Conservation (phyloP, 2,888 invertebrate species). For the Drosophila falleni region DNA sequence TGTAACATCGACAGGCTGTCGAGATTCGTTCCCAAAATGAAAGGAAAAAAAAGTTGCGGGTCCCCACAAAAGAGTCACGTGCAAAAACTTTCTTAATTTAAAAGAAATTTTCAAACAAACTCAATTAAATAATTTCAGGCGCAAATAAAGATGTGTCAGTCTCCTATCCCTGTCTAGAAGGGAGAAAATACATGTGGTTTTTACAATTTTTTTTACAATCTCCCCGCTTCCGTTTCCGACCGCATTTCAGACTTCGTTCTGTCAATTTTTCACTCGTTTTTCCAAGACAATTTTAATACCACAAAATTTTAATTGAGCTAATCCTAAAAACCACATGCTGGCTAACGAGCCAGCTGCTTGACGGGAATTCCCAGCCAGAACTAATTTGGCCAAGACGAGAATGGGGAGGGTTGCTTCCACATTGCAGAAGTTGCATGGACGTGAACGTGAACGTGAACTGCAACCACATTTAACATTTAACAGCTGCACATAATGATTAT, state of each 20-base stretch:
- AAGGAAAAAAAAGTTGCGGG: constrained; percentile 42
- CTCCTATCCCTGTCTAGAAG: background rate
- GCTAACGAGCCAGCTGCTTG: constrained; percentile 74
- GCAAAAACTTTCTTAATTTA: constrained; percentile 79
- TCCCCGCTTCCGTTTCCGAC: background rate
- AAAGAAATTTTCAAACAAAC: constrained; percentile 81
- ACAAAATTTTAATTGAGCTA: constrained; percentile 80
- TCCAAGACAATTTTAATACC: constrained; percentile 69
- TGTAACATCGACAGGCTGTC: constrained; percentile 15
- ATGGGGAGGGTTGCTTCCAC: constrained; percentile 5
- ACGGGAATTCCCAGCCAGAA: constrained; percentile 26
- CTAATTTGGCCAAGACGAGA: constrained; percentile 50
- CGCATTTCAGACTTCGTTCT: background rate
- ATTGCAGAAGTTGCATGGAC: constrained; percentile 14
- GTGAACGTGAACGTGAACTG: constrained; percentile 31
- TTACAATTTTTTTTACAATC: constrained; percentile 34
- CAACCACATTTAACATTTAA: constrained; percentile 52
- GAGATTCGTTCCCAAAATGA: background rate
- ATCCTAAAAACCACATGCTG: constrained; percentile 74
- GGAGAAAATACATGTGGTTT: constrained; percentile 45
- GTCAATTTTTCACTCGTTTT: constrained; percentile 39
- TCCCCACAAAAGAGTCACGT: constrained; percentile 68
- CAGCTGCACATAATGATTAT: constrained; percentile 76
- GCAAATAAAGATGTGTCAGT: constrained; percentile 72
- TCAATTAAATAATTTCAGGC: constrained; percentile 79